Base-by-base conservation (phyloP, 1,140 invertebrate genomes). In the Micrasema longulum region DNA sequence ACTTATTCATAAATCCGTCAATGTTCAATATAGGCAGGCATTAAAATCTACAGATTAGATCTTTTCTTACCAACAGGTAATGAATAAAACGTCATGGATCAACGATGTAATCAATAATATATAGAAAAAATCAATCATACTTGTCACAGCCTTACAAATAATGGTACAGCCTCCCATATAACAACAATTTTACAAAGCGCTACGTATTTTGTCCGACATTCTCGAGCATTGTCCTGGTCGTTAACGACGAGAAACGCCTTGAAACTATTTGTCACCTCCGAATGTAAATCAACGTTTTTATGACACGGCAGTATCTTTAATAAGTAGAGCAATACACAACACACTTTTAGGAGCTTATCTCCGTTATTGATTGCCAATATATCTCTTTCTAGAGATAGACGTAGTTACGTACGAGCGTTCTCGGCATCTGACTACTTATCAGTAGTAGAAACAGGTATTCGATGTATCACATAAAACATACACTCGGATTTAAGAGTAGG, bases 291-390 rank as follows among this genome's bases (percentile, higher is more conserved):
- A 47, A 47, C 47, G 43, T 47, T 63, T 47, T 23, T 20, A 41
- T 47, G 22, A 47, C 22, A 47, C 26, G 41, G 26, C 43, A 47
- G 60, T 14, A 41, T 38, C 36, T 60, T 47, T 12, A n/a, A 64
- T 31, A 64, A 64, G 41, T 64, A 47, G 60, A 64, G 20, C 60
- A 64, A 26, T 48, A 18, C 60, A 35, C 7, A 48, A 47, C 60
- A 64, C 7, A 64, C 11, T 31, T 47, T 26, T 11, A 31, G 26
- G 43, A 45, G 22, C 41, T 64, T 64, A 64, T 64, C 60, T 64
- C 20, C 22, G 22, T 64, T 64, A 64, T 64, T 64, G 43, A 64
- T 64, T 64, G 43, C 60, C 23, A 45, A 45, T 64, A 64, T 43
- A 62, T 43, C 23, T 12, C 26, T 22, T 53, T 53, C 20, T 36